Percentiles rank a stretch among this genome's conserved stretches.
Conservation (phyloP, 2,797 vertebrate species). For the Clamator glandarius region DNA sequence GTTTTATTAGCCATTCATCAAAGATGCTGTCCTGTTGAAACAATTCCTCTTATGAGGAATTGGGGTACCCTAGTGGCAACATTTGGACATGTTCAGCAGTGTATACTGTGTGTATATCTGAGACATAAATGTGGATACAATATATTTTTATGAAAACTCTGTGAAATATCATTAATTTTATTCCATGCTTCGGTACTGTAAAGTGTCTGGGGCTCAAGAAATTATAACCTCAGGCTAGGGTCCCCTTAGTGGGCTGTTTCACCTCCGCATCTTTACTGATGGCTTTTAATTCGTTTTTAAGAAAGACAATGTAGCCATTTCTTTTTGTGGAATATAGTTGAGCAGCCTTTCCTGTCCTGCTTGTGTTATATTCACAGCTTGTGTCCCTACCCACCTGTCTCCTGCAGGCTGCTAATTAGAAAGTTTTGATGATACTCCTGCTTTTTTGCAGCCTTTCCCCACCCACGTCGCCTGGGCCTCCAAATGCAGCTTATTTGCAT, state of each 20-base stretch:
- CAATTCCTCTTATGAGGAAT: not conserved
- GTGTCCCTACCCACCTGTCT: not conserved
- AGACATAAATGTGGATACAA: not conserved
- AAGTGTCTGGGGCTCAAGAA: not conserved
- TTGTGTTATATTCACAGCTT: not conserved
- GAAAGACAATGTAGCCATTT: not conserved
- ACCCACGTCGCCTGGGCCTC: accelerated
- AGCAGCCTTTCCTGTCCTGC: not conserved
- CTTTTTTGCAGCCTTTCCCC: not conserved
- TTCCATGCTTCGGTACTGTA: not conserved
- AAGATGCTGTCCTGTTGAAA: not conserved
- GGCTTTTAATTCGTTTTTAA: not conserved
- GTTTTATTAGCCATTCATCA: not conserved
- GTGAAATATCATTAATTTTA: not conserved
- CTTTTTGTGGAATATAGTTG: not conserved
- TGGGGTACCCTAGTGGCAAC: not conserved
- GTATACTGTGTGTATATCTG: not conserved
- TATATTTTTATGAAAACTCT: not conserved
- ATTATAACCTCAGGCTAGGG: not conserved
- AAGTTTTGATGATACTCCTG: not conserved
- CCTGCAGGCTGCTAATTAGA: not conserved
- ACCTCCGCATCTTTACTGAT: not conserved
- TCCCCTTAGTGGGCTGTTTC: not conserved
- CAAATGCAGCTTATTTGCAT: not conserved
- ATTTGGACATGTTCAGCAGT: not conserved